These are phyloP conservation scores for Bos indicus DNA, from an alignment of 2,113 vertebrate species.

Conservation along the genomic window DNA sequence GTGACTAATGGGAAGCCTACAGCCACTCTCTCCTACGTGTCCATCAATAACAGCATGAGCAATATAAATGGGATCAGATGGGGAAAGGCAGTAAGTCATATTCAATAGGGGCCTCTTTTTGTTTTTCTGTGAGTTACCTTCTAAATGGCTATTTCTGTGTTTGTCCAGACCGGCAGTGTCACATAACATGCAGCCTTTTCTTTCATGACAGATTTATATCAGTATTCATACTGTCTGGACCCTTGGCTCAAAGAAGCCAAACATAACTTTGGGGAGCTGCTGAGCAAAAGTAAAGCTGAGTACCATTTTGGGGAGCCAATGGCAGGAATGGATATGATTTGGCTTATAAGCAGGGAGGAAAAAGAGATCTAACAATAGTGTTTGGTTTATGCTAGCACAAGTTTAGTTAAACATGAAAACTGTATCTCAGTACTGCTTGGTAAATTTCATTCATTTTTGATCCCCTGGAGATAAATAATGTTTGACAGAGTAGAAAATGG, in stretches of 20 bases:
- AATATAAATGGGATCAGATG: conserved; percentile 29
- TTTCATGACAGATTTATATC: conserved; percentile 14
- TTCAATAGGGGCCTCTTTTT: neutral
- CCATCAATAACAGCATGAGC: neutral
- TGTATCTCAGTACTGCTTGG: neutral
- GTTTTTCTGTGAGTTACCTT: neutral
- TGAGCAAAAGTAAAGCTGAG: neutral
- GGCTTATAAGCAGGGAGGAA: neutral
- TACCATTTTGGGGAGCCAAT: neutral
- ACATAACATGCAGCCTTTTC: neutral
- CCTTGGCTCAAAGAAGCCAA: conserved; percentile 30
- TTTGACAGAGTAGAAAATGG: conserved; percentile 12
- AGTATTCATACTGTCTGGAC: neutral
- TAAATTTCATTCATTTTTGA: conserved; percentile 31
- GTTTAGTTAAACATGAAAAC: neutral
- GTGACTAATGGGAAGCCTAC: conserved; percentile 50
- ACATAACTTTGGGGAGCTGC: conserved; percentile 6
- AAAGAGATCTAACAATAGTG: neutral
- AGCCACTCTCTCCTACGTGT: conserved; percentile 15
- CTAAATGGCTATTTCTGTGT: conserved; percentile 22
- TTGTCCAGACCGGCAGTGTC: conserved; percentile 15
- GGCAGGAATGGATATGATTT: neutral
- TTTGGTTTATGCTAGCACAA: neutral
- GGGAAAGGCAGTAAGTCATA: conserved; percentile 49
- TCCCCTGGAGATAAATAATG: conserved; percentile 26